Percentiles rank a stretch among this genome's conserved stretches.
Conservation (phyloP, 1,140 invertebrate species). For the Zaprionus nigranus region DNA sequence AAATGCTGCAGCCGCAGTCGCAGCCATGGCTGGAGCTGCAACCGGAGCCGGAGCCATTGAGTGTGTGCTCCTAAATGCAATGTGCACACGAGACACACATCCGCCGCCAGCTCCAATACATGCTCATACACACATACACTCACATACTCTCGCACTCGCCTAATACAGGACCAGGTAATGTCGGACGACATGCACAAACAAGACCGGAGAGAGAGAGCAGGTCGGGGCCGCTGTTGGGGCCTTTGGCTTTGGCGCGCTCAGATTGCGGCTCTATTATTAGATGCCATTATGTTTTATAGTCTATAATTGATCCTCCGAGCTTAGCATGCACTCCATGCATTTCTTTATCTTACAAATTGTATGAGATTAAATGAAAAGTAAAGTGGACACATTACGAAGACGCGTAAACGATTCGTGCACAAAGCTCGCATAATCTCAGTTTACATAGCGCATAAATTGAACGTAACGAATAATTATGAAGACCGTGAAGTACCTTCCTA, state of each 20-base stretch:
- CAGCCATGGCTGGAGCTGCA: not conserved
- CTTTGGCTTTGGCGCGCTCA: constrained; percentile 55
- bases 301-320: constrained; percentile 83
- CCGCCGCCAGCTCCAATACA: constrained; percentile 55
- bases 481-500: not conserved
- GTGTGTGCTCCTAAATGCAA: constrained; percentile 64
- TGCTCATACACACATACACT: constrained; percentile 19
- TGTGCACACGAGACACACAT: constrained; percentile 75
- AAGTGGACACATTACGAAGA: constrained; percentile 55
- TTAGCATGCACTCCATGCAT: constrained; percentile 62
- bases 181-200: constrained; percentile 68
- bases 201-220: constrained; percentile 13
- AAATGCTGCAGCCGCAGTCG: constrained; percentile 7
- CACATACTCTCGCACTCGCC: not conserved
- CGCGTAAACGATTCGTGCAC: constrained; percentile 28
- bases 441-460: constrained; percentile 6
- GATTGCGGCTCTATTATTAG: constrained; percentile 82
- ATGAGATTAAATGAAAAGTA: constrained; percentile 81
- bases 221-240: constrained; percentile 13
- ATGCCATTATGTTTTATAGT: constrained; percentile 84
- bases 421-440: constrained; percentile 16
- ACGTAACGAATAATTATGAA: not conserved
- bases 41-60: constrained; percentile 19
- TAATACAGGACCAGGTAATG: constrained; percentile 60
- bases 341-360: constrained; percentile 81